phyloP scores from a whole-genome alignment of 2,113 vertebrate genomes.

The Rousettus leschenaultii region DNA sequence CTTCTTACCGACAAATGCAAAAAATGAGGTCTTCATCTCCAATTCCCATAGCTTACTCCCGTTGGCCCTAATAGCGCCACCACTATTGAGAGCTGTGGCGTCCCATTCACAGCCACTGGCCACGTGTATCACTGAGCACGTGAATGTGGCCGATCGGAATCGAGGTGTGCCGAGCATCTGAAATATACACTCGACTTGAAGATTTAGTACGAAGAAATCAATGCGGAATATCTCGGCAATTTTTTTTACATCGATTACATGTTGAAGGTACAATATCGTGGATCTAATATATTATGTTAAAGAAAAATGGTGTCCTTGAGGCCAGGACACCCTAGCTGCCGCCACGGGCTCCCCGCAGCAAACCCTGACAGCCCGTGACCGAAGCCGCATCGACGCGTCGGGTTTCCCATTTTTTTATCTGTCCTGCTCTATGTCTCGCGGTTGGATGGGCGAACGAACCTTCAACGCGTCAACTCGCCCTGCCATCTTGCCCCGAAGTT shows the following conservation, averaged over 20 bases:
- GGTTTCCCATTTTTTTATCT: too few species aligned
- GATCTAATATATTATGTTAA: background rate
- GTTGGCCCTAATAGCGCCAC: accelerated
- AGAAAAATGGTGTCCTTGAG: background rate
- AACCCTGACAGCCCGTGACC: too few species aligned
- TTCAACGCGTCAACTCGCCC: background rate
- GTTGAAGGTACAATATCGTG: background rate
- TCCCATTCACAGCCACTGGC: background rate
- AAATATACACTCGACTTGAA: background rate
- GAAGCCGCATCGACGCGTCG: accelerated
- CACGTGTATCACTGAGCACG: accelerated
- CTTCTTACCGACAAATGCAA: background rate
- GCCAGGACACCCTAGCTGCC: background rate
- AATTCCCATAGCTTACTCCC: accelerated
- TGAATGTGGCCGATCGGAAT: accelerated
- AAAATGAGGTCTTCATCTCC: background rate
- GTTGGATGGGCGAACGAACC: background rate
- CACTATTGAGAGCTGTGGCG: accelerated
- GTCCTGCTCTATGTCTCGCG: background rate
- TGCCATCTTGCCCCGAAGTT: too few species aligned
- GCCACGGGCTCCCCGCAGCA: background rate
- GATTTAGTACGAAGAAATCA: background rate
- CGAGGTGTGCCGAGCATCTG: accelerated
- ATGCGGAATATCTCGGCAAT: background rate
- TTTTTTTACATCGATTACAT: background rate